These are phyloP conservation scores for Anthophora plumipes DNA, from an alignment of 2,888 invertebrate genomes.

Conservation along the genomic window DNA sequence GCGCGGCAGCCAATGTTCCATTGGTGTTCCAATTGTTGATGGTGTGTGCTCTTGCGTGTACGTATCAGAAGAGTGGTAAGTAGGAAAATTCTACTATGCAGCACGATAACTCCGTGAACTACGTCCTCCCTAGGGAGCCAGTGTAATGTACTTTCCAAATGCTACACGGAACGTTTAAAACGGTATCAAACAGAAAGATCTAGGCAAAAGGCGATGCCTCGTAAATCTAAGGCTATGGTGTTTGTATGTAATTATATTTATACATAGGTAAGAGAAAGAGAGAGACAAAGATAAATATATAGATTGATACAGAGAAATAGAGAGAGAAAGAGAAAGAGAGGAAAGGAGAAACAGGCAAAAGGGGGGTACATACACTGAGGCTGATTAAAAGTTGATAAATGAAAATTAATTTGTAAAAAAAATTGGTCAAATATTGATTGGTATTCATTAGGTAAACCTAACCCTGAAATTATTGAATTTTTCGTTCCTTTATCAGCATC, in stretches of 20 bases:
- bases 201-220: conserved; percentile 59
- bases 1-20: conserved; percentile 17
- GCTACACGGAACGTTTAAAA: conserved; percentile 55
- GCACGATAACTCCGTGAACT: conserved; percentile 59
- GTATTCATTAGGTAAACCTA: neutral
- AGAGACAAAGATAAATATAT: neutral
- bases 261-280: conserved; percentile 1
- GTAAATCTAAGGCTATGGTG: conserved; percentile 55
- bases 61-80: conserved; percentile 49
- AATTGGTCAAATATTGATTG: neutral
- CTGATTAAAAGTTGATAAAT: conserved; percentile 4
- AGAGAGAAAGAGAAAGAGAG: neutral
- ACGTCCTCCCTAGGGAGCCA: conserved; percentile 54
- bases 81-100: conserved; percentile 57
- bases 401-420: neutral
- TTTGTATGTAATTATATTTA: too few species aligned
- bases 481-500: neutral
- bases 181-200: conserved; percentile 56
- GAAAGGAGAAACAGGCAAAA: neutral
- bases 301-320: conserved; percentile 15
- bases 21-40: conserved; percentile 41
- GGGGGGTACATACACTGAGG: neutral
- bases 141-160: conserved; percentile 50
- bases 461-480: neutral
- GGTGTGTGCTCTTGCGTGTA: too few species aligned